Evolutionary conservation across 2,888 invertebrate species (phyloP), one percentile per base, ranked within the genome.

Genomic region (Thysanoteuthis rhombus): DNA sequence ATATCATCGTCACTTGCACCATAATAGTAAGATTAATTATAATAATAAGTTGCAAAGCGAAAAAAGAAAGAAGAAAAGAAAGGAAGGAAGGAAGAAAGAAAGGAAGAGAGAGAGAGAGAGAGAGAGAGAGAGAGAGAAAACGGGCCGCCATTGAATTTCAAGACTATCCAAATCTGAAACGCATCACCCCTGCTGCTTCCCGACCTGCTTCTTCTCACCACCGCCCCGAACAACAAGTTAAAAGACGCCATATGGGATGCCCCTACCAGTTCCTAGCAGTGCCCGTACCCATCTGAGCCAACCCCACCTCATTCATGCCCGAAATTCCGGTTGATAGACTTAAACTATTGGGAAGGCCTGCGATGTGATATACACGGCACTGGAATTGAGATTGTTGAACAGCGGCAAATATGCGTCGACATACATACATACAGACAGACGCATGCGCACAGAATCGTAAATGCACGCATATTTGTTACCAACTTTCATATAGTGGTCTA

Each of bases 321-420:
- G n/a, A 75, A 75, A 75, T 75, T 75, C n/a, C 75, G 75, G 75
- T 75, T 75, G 36, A 75, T 75, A 75, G 75, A 19, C 75, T 16
- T 75, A n/a, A 75, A 75, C n/a, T 75, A 75, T 75, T n/a, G 75
- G 75, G n/a, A 75, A n/a, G n/a, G n/a, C n/a, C 75, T n/a, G 75
- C 75, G 8, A 75, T 10, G 75, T 75, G 58, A 58, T 58, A 28
- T 58, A 58, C 58, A 58, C 8, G 25, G 58, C 58, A 32, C 58
- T 58, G 75, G n/a, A 75, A 75, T 36, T 75, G 75, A 75, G 75
- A 75, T n/a, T 75, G n/a, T 75, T 75, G 75, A 16, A 16, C n/a
- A 75, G 10, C n/a, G n/a, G 75, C 16, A 75, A n/a, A 75, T 75
- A 75, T 75, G 75, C 75, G 12, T n/a, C 75, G 75, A 75, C 75